Evolutionary conservation across 92 coral and sea anemone genomes (phyloP).

Genomic region (Desmophyllum pertusum): DNA sequence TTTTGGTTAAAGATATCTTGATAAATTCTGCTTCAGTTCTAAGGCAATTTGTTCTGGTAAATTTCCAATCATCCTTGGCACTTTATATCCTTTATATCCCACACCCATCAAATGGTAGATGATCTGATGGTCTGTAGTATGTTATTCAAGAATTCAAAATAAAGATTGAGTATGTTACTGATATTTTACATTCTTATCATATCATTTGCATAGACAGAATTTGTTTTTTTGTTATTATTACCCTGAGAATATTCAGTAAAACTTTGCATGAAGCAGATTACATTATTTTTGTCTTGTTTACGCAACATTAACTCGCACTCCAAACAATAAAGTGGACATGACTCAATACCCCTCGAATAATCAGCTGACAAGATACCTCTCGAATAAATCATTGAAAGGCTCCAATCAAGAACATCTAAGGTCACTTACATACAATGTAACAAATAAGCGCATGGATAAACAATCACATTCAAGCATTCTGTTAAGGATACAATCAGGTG

Average conservation of each 20-base stretch:
- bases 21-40: neutral
- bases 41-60: neutral
- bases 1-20: too few relatives aligned
- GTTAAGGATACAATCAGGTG: too few relatives aligned
- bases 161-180: slow-evolving; percentile 12
- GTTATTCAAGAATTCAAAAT: neutral
- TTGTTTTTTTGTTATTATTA: neutral
- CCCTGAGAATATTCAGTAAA: slow-evolving; percentile 1
- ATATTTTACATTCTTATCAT: neutral
- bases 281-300: neutral
- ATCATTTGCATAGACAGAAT: slow-evolving; percentile 11
- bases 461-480: neutral
- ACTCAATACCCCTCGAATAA: slow-evolving; percentile 6
- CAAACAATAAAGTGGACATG: neutral
- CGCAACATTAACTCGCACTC: neutral
- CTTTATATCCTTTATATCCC: too few relatives aligned
- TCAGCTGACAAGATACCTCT: slow-evolving; percentile 9
- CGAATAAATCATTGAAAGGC: slow-evolving; percentile 24
- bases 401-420: slow-evolving; percentile 9
- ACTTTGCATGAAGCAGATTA: neutral
- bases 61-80: too few relatives aligned
- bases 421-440: neutral
- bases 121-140: too few relatives aligned
- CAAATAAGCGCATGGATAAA: neutral
- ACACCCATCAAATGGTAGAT: neutral